Evolutionary conservation across 53 echinoderm and acorn worm species (phyloP).

Genomic region (Apostichopus leukothele): DNA sequence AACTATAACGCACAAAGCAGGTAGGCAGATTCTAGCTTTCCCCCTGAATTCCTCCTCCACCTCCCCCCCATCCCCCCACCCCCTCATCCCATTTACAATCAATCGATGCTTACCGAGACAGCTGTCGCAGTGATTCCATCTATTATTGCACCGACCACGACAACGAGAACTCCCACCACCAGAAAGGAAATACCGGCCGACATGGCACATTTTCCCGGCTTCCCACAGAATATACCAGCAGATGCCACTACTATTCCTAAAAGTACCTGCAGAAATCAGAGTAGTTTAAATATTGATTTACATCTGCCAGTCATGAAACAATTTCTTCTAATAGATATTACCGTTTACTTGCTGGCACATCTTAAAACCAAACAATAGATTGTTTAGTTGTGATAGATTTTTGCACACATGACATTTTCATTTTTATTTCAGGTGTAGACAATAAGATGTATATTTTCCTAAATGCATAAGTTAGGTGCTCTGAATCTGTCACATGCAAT

Average conservation of each 20-base stretch:
- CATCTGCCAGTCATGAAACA: background rate
- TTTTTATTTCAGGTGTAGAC: no score
- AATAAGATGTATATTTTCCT: no score
- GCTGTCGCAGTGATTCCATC: slow-evolving; percentile 72
- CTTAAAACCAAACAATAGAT: no score
- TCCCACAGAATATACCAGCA: slow-evolving; percentile 64
- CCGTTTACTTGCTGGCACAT: background rate
- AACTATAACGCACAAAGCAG: no score
- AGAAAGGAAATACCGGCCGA: slow-evolving; percentile 52
- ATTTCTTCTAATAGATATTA: background rate
- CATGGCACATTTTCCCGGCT: slow-evolving; percentile 64
- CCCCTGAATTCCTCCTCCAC: no score
- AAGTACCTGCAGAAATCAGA: slow-evolving; percentile 50
- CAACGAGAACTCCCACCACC: slow-evolving; percentile 55
- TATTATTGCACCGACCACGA: slow-evolving; percentile 70
- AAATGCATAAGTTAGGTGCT: no score
- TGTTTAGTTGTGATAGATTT: no score
- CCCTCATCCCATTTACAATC: background rate
- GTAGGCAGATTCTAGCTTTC: no score
- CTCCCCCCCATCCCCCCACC: no score
- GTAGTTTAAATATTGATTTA: background rate
- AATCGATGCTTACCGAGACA: slow-evolving; percentile 61
- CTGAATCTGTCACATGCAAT: no score
- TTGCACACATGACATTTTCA: no score
- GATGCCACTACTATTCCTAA: slow-evolving; percentile 60